Conservation (phyloP, 2,113 vertebrate genomes). For the Pyrgilauda ruficollis region DNA sequence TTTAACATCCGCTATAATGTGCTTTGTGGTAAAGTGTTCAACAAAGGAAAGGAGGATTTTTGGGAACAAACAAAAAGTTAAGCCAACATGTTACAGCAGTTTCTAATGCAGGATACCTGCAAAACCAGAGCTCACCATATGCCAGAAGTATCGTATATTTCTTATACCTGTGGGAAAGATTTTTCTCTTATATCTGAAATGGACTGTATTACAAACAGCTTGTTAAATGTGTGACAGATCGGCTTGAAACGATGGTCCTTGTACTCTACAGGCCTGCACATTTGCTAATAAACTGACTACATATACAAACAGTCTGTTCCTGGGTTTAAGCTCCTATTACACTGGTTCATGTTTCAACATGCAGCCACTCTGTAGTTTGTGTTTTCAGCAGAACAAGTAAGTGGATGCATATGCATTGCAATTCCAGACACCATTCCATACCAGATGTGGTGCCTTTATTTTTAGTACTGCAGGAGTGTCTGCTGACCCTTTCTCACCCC, state of each 20-base stretch:
- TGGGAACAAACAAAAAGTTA: background rate
- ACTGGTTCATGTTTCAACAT: slow-evolving; percentile 73
- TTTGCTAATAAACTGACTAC: slow-evolving; percentile 68
- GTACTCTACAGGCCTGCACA: slow-evolving; percentile 48
- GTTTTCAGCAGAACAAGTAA: slow-evolving; percentile 73
- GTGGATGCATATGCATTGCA: slow-evolving; percentile 76
- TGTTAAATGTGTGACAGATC: slow-evolving; percentile 69
- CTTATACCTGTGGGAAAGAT: slow-evolving; percentile 42
- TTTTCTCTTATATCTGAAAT: slow-evolving; percentile 56
- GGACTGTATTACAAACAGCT: slow-evolving; percentile 72
- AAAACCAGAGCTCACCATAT: slow-evolving; percentile 3
- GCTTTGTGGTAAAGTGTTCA: background rate
- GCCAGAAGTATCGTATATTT: slow-evolving; percentile 27
- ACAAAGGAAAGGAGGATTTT: slow-evolving; percentile 3
- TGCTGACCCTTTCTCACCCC: slow-evolving; percentile 81
- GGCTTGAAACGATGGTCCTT: slow-evolving; percentile 43
- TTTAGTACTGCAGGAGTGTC: slow-evolving; percentile 77
- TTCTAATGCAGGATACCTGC: background rate
- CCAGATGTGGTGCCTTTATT: slow-evolving; percentile 82
- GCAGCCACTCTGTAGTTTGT: slow-evolving; percentile 48
- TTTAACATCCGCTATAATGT: background rate
- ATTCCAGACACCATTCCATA: slow-evolving; percentile 78
- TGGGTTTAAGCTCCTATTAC: slow-evolving; percentile 79
- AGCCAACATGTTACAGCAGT: background rate
- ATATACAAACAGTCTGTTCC: slow-evolving; percentile 77